Percentiles rank a stretch among this genome's conserved stretches.
These are phyloP conservation scores for Pemphredon lugubris DNA, from an alignment of 2,888 invertebrate species.

Conservation along the genomic window DNA sequence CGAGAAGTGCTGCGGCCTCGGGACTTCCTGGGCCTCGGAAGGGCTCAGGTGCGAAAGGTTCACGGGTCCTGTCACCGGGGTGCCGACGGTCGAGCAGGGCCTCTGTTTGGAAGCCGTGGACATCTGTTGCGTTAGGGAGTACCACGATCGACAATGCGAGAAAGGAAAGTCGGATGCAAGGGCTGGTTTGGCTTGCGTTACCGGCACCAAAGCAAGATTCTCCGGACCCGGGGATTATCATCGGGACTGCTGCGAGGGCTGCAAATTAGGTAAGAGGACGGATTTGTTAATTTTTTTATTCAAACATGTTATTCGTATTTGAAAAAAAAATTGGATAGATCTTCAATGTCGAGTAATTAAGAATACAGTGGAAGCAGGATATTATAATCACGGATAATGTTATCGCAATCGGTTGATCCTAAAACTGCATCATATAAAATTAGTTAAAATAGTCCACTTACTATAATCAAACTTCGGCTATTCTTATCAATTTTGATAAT, in stretches of 20 bases:
- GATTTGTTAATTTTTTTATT: neutral
- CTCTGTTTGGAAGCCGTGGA: constrained; percentile 85
- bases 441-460: no score
- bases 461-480: no score
- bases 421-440: no score
- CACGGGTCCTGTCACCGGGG: constrained; percentile 82
- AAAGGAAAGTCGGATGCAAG: constrained; percentile 82
- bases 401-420: no score
- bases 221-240: constrained; percentile 72
- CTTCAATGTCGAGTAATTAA: no score
- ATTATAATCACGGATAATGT: no score
- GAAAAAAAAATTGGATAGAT: no score
- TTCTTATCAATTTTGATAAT: no score
- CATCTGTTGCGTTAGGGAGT: constrained; percentile 84
- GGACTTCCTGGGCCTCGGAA: constrained; percentile 82
- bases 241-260: constrained; percentile 78
- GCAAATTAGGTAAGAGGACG: constrained; percentile 73
- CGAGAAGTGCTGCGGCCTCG: constrained; percentile 82
- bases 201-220: constrained; percentile 51
- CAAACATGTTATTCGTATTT: no score
- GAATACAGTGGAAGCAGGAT: no score
- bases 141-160: constrained; percentile 82
- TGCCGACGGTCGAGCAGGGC: constrained; percentile 83
- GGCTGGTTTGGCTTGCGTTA: constrained; percentile 79
- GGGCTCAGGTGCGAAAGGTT: constrained; percentile 81